Percentiles rank a stretch among this genome's conserved stretches.
phyloP scores from a whole-genome alignment of 2,113 vertebrate genomes.

The Rutilus rutilus region DNA sequence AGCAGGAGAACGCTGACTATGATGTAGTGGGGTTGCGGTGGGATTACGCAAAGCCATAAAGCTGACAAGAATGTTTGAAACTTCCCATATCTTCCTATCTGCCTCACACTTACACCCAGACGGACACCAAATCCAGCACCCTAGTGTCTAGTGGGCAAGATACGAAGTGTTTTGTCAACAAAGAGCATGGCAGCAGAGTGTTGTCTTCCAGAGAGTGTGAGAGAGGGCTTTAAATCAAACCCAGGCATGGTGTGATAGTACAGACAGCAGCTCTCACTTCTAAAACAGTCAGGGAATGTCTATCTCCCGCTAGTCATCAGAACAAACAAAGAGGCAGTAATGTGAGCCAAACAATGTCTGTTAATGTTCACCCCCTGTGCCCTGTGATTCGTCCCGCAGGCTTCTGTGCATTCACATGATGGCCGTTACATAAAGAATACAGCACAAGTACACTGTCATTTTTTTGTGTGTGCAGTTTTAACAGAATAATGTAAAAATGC shows the following conservation, averaged over 20 bases:
- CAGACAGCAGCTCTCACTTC: conserved; percentile 19
- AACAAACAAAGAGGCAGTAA: conserved; percentile 27
- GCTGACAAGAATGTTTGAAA: conserved; percentile 47
- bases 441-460: background rate
- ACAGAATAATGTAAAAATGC: background rate
- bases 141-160: background rate
- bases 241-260: conserved; percentile 23
- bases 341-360: background rate
- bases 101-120: conserved; percentile 7
- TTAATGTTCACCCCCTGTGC: conserved; percentile 26
- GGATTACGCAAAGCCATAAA: conserved; percentile 15
- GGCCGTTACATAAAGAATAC: background rate
- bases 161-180: conserved; percentile 47
- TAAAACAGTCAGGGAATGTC: conserved; percentile 39
- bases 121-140: background rate
- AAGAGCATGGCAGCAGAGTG: conserved; percentile 37
- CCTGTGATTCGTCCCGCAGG: conserved; percentile 13
- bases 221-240: conserved; percentile 36
- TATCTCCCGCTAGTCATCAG: conserved; percentile 16
- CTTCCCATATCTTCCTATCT: background rate
- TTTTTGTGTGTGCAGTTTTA: background rate
- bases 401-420: background rate
- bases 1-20: conserved; percentile 49
- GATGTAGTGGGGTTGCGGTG: conserved; percentile 34
- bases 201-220: conserved; percentile 49